Evolutionary conservation across 2,797 vertebrate species (phyloP).

Genomic region (Prionace glauca): DNA sequence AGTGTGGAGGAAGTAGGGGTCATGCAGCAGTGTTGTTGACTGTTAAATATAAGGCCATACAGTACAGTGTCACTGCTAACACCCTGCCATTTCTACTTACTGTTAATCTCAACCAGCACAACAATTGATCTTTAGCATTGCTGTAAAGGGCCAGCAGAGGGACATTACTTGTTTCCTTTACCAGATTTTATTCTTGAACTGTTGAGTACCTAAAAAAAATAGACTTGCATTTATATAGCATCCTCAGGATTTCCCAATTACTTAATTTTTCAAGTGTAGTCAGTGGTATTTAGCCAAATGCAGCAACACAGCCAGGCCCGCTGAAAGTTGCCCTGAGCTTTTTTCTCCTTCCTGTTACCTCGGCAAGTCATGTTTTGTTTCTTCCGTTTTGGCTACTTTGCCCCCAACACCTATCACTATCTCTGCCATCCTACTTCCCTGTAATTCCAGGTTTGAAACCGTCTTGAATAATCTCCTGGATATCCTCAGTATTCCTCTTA

Average conservation of each 20-base stretch:
- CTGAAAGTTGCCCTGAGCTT: background rate
- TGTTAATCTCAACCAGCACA: background rate
- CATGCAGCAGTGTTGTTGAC: constrained; percentile 4
- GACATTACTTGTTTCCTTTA: background rate
- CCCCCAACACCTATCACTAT: background rate
- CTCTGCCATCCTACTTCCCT: background rate
- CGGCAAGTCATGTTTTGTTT: background rate
- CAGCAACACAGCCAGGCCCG: background rate
- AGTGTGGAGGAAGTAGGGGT: constrained; percentile 25
- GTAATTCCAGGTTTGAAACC: background rate
- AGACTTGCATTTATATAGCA: background rate
- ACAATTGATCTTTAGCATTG: background rate
- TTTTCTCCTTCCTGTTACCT: background rate
- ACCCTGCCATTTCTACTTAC: background rate
- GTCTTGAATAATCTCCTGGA: background rate
- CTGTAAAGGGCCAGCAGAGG: background rate
- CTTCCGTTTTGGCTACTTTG: background rate
- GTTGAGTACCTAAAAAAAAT: background rate
- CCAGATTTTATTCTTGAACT: background rate
- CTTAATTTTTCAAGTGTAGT: background rate
- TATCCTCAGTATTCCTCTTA: background rate
- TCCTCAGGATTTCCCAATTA: background rate
- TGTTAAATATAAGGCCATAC: constrained; percentile 3
- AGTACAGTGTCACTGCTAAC: constrained; percentile 4
- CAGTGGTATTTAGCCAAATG: background rate